Evolutionary conservation across 2,797 vertebrate species (phyloP), one percentile per base, ranked within the genome.

Genomic region (Echeneis naucrates): DNA sequence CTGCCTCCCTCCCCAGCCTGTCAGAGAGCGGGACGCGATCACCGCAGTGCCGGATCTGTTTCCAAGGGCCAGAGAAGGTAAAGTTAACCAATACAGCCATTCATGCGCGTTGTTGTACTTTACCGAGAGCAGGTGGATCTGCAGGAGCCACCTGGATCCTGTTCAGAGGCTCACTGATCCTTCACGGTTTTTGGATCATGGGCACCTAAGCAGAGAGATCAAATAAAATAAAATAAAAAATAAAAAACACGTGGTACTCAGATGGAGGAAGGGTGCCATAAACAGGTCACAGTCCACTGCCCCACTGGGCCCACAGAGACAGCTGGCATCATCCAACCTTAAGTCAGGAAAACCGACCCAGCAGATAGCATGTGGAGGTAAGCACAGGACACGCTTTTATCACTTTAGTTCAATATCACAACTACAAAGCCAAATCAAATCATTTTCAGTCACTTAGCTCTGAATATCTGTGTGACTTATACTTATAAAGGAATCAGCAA

Each of bases 11-110:
- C 62, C 93, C 92, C 62, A 95, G 95, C 90, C 95, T 94, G 77
- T 85, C 95, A 54, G 96, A 96, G 64, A 96, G 95, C 69, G 95
- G 95, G 68, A 93, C 88, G 83, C 92, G 94, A 76, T 95, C 94
- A 55, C 95, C 95, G 27, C 95, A 96, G 93, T 97, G 96, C 88
- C 92, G 96, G 72, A 96, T 97, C 93, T 97, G 96, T 88, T 97
- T 97, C 92, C 96, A 96, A 89, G 96, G 96, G 14, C 94, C 94
- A 0, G 96, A 96, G 78, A 96, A 96, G 96, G 96, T 96, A 91
- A 83, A 87, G 32, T 35, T 63, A 1, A 33, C 26, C 19, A 13
- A 44, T 24, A 27, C 8, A 37, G 68, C 8, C 51, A 5, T 27
- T 33, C 10, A 2, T 68, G 21, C 42, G 30, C 8, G 11, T 23